Conservation (phyloP, 2,888 invertebrate genomes). For the Acanthococcus lagerstroemiae region DNA sequence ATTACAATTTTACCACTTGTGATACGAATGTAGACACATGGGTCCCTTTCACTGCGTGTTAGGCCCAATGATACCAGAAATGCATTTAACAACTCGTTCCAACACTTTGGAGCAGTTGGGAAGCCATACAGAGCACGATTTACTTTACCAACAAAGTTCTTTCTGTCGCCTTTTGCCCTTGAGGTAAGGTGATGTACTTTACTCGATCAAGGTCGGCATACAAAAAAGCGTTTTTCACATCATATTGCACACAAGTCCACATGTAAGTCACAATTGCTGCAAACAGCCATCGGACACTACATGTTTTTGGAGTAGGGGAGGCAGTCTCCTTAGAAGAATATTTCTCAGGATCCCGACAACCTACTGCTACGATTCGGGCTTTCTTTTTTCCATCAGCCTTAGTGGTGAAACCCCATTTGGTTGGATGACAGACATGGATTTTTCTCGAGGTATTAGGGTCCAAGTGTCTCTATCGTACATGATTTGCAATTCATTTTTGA, state of each 20-base stretch:
- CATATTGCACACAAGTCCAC: background rate
- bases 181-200: background rate
- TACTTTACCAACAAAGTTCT: background rate
- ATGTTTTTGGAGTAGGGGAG: background rate
- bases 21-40: background rate
- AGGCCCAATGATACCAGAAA: background rate
- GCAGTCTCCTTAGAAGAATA: background rate
- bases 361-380: background rate
- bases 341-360: background rate
- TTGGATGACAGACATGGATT: too few relatives aligned
- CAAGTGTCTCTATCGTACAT: too few relatives aligned
- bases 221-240: background rate
- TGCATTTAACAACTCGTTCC: background rate
- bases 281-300: background rate
- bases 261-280: background rate
- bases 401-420: background rate
- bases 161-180: background rate
- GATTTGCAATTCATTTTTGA: too few relatives aligned
- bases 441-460: too few relatives aligned
- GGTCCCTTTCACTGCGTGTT: background rate
- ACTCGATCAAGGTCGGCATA: background rate
- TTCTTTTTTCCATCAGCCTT: background rate
- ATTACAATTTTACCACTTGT: background rate
- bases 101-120: background rate
- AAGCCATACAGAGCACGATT: background rate